Percentiles rank a stretch among this genome's conserved stretches.
These are phyloP conservation scores for Drosophila quinaria DNA, from an alignment of 2,888 invertebrate species.

Conservation along the genomic window DNA sequence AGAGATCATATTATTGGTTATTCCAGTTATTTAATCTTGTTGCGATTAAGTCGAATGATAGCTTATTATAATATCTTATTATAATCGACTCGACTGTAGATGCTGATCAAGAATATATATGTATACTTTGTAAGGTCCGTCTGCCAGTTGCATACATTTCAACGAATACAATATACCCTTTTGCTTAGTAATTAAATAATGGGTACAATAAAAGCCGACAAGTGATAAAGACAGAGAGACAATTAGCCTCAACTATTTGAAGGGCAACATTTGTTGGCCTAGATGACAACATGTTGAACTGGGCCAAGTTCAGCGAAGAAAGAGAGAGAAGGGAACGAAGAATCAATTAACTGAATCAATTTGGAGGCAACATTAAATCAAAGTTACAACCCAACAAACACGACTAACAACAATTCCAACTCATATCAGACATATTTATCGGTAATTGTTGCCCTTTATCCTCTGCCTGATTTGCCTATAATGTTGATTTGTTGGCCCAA, in stretches of 20 bases:
- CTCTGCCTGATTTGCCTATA: neutral
- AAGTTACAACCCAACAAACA: slow-evolving; percentile 9
- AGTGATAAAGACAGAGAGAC: neutral
- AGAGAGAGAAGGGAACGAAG: neutral
- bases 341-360: slow-evolving; percentile 22
- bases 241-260: slow-evolving; percentile 30
- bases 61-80: too few relatives aligned
- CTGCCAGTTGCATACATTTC: too few relatives aligned
- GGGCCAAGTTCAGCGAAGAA: slow-evolving; percentile 2
- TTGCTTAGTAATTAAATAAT: too few relatives aligned
- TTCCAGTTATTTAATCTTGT: too few relatives aligned
- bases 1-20: too few relatives aligned
- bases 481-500: slow-evolving; percentile 10
- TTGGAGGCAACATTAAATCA: slow-evolving; percentile 28
- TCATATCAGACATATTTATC: slow-evolving; percentile 31
- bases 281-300: slow-evolving; percentile 8
- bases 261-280: slow-evolving; percentile 8
- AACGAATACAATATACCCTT: too few relatives aligned
- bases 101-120: too few relatives aligned
- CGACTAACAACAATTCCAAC: slow-evolving; percentile 7
- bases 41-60: too few relatives aligned
- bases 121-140: too few relatives aligned
- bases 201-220: neutral
- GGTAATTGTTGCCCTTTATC: slow-evolving; percentile 7
- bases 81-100: too few relatives aligned